A percentile compares a stretch with the other conserved stretches of the same genome.
Evolutionary conservation across 2,888 invertebrate species (phyloP).

Genomic region (Vesta saturnalis): DNA sequence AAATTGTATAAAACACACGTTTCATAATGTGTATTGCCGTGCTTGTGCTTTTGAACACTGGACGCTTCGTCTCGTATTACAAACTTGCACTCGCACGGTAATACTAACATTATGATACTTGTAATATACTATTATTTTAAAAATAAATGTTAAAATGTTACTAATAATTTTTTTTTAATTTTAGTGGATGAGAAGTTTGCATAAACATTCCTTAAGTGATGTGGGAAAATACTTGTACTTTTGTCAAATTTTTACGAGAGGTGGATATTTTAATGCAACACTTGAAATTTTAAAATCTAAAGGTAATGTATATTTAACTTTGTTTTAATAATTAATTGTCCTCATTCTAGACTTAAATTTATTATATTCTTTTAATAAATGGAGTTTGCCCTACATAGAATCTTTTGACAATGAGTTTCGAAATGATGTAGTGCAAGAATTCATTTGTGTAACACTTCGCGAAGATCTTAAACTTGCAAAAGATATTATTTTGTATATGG

Average conservation of each 20-base stretch:
- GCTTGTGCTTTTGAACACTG: too few species aligned
- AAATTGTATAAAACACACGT: too few species aligned
- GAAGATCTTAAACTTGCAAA: conserved; percentile 16
- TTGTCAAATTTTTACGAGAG: conserved; percentile 22
- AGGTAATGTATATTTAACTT: conserved; percentile 14
- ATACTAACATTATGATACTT: too few species aligned
- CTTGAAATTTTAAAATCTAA: conserved; percentile 8
- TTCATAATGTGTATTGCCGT: too few species aligned
- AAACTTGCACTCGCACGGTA: too few species aligned
- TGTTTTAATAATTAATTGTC: not conserved
- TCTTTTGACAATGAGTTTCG: conserved; percentile 12
- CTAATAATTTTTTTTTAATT: conserved; percentile 12
- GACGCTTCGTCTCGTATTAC: too few species aligned
- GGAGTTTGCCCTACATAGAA: not conserved
- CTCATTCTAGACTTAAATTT: conserved; percentile 18
- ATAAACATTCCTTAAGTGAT: conserved; percentile 4
- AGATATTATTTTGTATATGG: conserved; percentile 21
- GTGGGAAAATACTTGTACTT: conserved; percentile 25
- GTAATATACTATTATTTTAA: too few species aligned
- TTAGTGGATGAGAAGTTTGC: conserved; percentile 19
- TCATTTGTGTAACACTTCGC: conserved; percentile 11
- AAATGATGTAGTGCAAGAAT: conserved; percentile 9
- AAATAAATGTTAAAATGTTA: too few species aligned
- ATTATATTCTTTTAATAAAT: not conserved
- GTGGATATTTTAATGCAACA: conserved; percentile 14